Conservation (phyloP, 1,140 invertebrate genomes). For the Nasonia longicornis region DNA sequence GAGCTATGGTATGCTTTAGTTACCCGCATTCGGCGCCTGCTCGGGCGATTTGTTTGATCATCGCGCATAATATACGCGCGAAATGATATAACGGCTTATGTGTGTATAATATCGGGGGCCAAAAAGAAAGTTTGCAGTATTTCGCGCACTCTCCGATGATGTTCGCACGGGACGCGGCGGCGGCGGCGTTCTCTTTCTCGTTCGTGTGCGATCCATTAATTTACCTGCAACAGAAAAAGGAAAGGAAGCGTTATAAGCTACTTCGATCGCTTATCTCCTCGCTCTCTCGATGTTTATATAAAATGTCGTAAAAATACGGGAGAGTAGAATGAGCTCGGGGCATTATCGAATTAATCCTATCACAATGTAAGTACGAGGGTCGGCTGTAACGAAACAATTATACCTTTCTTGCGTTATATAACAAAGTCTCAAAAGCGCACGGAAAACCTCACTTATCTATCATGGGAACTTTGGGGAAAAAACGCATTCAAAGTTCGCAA, state of each 20-base stretch:
- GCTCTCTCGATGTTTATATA: neutral
- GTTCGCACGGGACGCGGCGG: neutral
- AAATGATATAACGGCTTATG: neutral
- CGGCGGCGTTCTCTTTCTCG: neutral
- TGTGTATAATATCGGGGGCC: neutral
- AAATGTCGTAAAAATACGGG: neutral
- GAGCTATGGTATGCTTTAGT: neutral
- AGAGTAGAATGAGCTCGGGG: too few relatives aligned
- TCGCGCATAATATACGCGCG: neutral
- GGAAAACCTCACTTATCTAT: neutral
- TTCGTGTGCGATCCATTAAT: neutral
- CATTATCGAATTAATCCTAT: neutral
- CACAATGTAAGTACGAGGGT: too few relatives aligned
- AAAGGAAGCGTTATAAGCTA: neutral
- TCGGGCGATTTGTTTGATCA: conserved; percentile 5
- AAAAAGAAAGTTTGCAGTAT: conserved; percentile 19
- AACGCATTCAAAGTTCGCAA: too few relatives aligned
- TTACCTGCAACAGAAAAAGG: conserved; percentile 27
- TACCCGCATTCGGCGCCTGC: neutral
- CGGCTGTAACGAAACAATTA: neutral
- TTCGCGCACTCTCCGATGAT: neutral
- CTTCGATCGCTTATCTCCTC: neutral
- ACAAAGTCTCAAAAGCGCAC: neutral
- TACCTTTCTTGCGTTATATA: neutral
- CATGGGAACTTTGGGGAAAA: neutral